Base-by-base conservation (phyloP, 2,113 vertebrate species). In the Brachionichthys hirsutus region DNA sequence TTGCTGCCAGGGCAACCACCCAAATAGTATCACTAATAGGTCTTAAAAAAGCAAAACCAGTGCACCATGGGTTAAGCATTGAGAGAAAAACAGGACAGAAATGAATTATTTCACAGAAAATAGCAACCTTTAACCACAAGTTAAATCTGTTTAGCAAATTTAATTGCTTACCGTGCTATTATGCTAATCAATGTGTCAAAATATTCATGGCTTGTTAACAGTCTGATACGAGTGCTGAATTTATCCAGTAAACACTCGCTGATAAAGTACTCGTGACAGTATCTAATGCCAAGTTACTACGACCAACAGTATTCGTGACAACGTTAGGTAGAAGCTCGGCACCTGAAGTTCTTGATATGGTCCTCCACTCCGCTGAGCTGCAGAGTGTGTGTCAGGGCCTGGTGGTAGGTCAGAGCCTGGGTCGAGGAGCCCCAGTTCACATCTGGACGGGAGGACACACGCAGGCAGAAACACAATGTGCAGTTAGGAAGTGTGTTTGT, bases 391-490 rank as follows among this genome's bases (percentile, higher is more conserved):
- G 95, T 94, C 58, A 99, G 77, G 0, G 97, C 95, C 87, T 91
- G 95, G 77, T 98, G 89, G 76, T 99, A 99, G 40, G 96, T 98
- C 91, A 99, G 85, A 15, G 97, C 97, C 89, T 99, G 97, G 0
- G 97, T 99, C 2, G 97, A 99, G 0, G 97, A 99, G 22, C 97
- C 97, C 97, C 97, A 99, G 85, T 99, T 99, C 71, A 99, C 97
- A 93, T 99, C 97, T 99, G 91, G 41, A 3, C n/a, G 49, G 47
- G n/a, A 58, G 63, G 50, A 81, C 50, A 24, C 75, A 81, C 13
- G 68, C 82, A 70, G 68, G 44, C 66, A 87, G 54, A 73, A 50
- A 81, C 56, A 77, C 70, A 72, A 40, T 46, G 67, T 56, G 54
- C 38, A 60, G 63, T 77, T 35, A 80, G 58, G 36, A 45, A 19